Evolutionary conservation across 2,888 invertebrate genomes (phyloP).

Genomic region (Parnassius orleans): DNA sequence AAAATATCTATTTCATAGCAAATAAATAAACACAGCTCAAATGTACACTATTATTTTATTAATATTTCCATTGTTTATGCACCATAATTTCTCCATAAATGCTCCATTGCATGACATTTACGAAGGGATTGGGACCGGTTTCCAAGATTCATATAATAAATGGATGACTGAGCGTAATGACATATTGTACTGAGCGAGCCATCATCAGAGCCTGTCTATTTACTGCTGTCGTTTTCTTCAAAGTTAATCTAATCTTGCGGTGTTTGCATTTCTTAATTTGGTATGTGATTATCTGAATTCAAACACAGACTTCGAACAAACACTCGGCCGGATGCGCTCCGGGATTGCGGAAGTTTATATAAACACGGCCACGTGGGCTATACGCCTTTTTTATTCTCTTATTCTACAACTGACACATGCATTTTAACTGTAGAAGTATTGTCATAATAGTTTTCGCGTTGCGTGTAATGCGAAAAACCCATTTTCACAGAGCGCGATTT

Average conservation of each 20-base stretch:
- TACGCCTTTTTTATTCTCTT: neutral
- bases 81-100: too few species aligned
- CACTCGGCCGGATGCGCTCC: slow-evolving; percentile 37
- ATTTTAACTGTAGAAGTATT: slow-evolving; percentile 1
- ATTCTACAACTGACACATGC: neutral
- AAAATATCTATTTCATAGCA: too few species aligned
- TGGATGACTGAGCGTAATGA: too few species aligned
- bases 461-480: slow-evolving; percentile 71
- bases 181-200: too few species aligned
- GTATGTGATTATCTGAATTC: slow-evolving; percentile 32
- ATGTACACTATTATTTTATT: too few species aligned
- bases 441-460: slow-evolving; percentile 53
- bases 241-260: slow-evolving; percentile 3
- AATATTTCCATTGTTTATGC: too few species aligned
- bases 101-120: too few species aligned
- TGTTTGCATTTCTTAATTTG: slow-evolving; percentile 11
- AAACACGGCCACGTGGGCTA: slow-evolving; percentile 51
- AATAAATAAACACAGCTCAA: too few species aligned
- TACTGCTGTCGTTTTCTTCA: neutral
- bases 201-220: too few species aligned
- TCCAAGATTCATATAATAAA: too few species aligned
- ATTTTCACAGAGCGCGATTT: slow-evolving; percentile 75
- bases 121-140: too few species aligned
- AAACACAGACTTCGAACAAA: slow-evolving; percentile 29
- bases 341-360: slow-evolving; percentile 60